Conservation (phyloP, 1,140 invertebrate species). For the Euschistus heros region DNA sequence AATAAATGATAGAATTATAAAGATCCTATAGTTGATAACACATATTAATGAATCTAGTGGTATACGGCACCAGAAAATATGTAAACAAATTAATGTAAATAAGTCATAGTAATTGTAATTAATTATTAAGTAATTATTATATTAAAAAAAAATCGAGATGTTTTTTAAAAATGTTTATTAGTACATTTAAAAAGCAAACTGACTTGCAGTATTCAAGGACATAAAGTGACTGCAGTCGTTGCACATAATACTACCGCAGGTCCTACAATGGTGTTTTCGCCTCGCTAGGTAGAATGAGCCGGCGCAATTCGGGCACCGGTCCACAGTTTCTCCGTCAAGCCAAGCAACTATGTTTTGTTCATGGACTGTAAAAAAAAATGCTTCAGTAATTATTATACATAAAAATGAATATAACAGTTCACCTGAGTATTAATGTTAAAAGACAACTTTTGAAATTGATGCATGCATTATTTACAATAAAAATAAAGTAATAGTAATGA, state of each 20-base stretch:
- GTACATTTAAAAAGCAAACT: slow-evolving; percentile 36
- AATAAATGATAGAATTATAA: too few relatives aligned
- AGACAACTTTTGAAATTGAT: too few relatives aligned
- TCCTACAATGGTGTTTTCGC: slow-evolving; percentile 88
- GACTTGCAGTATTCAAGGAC: slow-evolving; percentile 70
- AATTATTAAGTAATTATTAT: background rate
- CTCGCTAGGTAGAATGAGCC: slow-evolving; percentile 75
- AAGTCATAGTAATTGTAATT: background rate
- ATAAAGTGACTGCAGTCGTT: slow-evolving; percentile 86
- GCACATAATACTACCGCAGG: slow-evolving; percentile 94
- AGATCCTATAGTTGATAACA: too few relatives aligned
- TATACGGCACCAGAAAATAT: too few relatives aligned
- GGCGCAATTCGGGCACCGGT: slow-evolving; percentile 83
- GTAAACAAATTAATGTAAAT: too few relatives aligned
- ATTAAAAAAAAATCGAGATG: slow-evolving; percentile 20
- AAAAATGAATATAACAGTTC: too few relatives aligned
- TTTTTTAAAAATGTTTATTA: slow-evolving; percentile 38
- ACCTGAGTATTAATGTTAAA: too few relatives aligned
- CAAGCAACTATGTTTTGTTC: slow-evolving; percentile 79
- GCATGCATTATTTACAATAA: too few relatives aligned
- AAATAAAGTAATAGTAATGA: too few relatives aligned
- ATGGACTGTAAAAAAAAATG: slow-evolving; percentile 43
- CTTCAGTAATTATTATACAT: too few relatives aligned
- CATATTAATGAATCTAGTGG: too few relatives aligned
- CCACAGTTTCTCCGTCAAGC: slow-evolving; percentile 83